Base-by-base conservation (phyloP, 2,888 invertebrate genomes). In the Hartigia nigra region DNA sequence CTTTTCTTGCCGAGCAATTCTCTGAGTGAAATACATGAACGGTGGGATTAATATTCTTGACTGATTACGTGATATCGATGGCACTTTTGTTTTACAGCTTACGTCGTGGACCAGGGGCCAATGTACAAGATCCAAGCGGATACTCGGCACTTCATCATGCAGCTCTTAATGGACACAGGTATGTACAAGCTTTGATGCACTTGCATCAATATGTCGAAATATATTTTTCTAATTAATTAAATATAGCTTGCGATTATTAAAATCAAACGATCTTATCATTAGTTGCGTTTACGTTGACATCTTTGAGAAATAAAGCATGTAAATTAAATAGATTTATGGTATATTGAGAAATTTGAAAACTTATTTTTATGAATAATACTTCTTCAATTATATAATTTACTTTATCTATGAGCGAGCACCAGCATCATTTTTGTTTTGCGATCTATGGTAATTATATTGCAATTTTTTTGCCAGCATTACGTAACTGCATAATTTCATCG, bases 101-200 rank as follows among this genome's bases (percentile, higher is more conserved):
- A 91, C 94, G 98, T 82, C 94, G 97, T 90, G 96, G 97, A 80
- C 96, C 97, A 76, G 98, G 98, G 84, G 97, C 97, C 79, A 98
- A 98, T 92, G 97, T 97, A 77, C 97, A 97, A 93, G 98, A 98
- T 91, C 95, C 95, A 87, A 97, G 96, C 91, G 98, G 98, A 74
- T 98, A 98, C 92, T 97, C 98, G 70, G 96, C 98, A 37, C 94
- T 99, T 76, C 98, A 99, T 92, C 97, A 98, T 92, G 98, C 98
- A 77, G 96, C 98, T 83, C 94, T 98, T 81, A 97, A 98, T 92
- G 97, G 98, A 12, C 98, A 98, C 92, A 95, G 94, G 98, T 98
- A 72, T 35, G 9, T 9, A 5, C 4, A 35, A 35, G 5, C 4
- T 35, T 35, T 35, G 9, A 35, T 23, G 23, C 55, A 55, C 55